These are phyloP conservation scores for Stigmatopora argus DNA, from an alignment of 2,113 vertebrate species.

Conservation along the genomic window DNA sequence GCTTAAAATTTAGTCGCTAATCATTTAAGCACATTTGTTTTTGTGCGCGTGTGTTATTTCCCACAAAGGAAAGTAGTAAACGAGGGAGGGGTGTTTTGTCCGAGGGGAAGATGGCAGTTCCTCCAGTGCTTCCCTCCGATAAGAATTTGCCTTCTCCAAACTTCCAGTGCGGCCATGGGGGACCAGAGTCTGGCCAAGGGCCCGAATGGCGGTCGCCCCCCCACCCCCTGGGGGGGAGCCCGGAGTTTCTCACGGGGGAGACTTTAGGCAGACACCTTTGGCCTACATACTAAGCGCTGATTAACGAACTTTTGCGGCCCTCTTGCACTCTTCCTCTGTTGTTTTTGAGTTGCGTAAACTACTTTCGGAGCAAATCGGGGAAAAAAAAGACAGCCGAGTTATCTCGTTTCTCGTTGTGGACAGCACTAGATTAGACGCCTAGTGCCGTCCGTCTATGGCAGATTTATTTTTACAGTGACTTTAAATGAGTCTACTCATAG, in stretches of 20 bases:
- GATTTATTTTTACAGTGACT: no score
- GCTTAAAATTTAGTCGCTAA: no score
- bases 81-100: conserved; percentile 3
- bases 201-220: conserved; percentile 32
- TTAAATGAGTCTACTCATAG: no score
- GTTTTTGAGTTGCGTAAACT: conserved; percentile 44
- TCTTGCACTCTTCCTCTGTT: conserved; percentile 40
- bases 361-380: no score
- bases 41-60: not conserved
- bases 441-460: no score
- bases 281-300: conserved; percentile 53
- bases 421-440: no score
- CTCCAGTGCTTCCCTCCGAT: conserved; percentile 71
- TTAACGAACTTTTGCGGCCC: conserved; percentile 32
- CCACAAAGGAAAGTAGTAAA: not conserved
- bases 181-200: conserved; percentile 49
- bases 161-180: conserved; percentile 35
- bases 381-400: no score
- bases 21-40: not conserved
- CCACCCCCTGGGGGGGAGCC: conserved; percentile 3
- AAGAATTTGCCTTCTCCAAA: conserved; percentile 60
- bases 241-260: conserved; percentile 38
- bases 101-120: conserved; percentile 52
- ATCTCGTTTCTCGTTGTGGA: no score
- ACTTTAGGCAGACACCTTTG: conserved; percentile 48